A percentile compares a stretch with the other conserved stretches of the same genome.
phyloP scores from a whole-genome alignment of 2,797 vertebrate species.

The Epinephelus awoara region DNA sequence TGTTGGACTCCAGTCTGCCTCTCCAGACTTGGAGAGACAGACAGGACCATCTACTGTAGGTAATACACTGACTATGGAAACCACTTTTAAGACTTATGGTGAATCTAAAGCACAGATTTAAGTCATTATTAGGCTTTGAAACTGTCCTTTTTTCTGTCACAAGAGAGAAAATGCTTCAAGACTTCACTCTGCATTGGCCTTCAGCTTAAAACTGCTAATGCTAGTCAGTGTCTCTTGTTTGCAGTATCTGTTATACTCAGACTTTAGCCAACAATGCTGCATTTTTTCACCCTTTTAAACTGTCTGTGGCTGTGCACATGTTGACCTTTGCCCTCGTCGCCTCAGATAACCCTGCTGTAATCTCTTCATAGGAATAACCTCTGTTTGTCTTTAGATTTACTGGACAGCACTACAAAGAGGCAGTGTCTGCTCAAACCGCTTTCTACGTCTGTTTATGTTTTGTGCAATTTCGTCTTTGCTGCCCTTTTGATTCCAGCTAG shows the following conservation, averaged over 20 bases:
- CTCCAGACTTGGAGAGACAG: no score
- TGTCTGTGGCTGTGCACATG: neutral
- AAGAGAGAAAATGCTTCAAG: neutral
- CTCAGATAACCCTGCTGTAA: neutral
- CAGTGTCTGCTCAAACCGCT: conserved; percentile 12
- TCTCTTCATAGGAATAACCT: neutral
- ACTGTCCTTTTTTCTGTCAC: neutral
- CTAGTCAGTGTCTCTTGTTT: no score
- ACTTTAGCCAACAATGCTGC: neutral
- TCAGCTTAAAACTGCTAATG: no score
- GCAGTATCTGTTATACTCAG: neutral
- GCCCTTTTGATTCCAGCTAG: conserved; percentile 36
- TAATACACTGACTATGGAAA: neutral
- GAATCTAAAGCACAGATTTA: neutral
- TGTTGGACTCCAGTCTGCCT: no score
- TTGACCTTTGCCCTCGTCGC: neutral
- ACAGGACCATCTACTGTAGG: no score
- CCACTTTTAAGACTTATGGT: neutral
- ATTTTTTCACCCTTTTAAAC: neutral
- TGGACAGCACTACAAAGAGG: neutral
- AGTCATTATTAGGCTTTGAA: neutral
- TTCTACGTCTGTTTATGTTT: conserved; percentile 1
- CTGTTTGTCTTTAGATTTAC: neutral
- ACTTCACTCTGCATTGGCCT: neutral
- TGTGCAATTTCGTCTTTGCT: conserved; percentile 5